Evolutionary conservation across 2,797 vertebrate genomes (phyloP).

Genomic region (Rhadinocentrus ornatus): DNA sequence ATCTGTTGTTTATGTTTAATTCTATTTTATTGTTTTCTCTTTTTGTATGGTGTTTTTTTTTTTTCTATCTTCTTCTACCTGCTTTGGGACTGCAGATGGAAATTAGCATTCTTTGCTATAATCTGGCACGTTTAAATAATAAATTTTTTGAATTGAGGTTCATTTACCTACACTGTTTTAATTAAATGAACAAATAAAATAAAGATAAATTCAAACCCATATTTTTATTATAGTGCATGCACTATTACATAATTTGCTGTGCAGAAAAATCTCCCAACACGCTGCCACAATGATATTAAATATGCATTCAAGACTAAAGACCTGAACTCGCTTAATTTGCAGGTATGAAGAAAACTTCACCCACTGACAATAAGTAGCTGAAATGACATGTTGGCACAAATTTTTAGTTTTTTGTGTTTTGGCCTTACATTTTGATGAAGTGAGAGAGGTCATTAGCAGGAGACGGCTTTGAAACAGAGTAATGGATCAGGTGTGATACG

Average conservation of each 20-base stretch:
- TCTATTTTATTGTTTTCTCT: too few relatives aligned
- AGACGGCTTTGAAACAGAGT: slow-evolving; percentile 15
- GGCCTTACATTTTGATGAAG: slow-evolving; percentile 10
- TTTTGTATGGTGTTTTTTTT: too few relatives aligned
- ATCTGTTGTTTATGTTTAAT: too few relatives aligned
- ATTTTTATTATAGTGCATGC: slow-evolving; percentile 24
- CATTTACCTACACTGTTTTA: too few relatives aligned
- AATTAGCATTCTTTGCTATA: too few relatives aligned
- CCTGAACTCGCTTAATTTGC: slow-evolving; percentile 22
- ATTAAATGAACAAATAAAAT: not conserved
- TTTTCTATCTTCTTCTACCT: too few relatives aligned
- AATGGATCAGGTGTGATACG: slow-evolving; percentile 17
- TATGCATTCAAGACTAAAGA: slow-evolving; percentile 38
- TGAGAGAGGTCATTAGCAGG: slow-evolving; percentile 7
- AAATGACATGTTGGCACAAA: slow-evolving; percentile 18
- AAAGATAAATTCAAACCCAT: slow-evolving; percentile 3
- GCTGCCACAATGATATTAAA: slow-evolving; percentile 42
- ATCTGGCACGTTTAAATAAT: too few relatives aligned
- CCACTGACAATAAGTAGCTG: slow-evolving; percentile 24
- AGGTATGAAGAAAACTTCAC: slow-evolving; percentile 23
- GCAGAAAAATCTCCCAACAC: slow-evolving; percentile 23
- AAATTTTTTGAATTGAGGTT: too few relatives aligned
- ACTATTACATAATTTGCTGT: slow-evolving; percentile 20
- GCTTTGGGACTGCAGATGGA: too few relatives aligned
- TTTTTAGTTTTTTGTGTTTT: slow-evolving; percentile 27